A percentile compares a stretch with the other conserved stretches of the same genome.
Evolutionary conservation across 2,888 invertebrate species (phyloP).

Genomic region (Drepana falcataria): DNA sequence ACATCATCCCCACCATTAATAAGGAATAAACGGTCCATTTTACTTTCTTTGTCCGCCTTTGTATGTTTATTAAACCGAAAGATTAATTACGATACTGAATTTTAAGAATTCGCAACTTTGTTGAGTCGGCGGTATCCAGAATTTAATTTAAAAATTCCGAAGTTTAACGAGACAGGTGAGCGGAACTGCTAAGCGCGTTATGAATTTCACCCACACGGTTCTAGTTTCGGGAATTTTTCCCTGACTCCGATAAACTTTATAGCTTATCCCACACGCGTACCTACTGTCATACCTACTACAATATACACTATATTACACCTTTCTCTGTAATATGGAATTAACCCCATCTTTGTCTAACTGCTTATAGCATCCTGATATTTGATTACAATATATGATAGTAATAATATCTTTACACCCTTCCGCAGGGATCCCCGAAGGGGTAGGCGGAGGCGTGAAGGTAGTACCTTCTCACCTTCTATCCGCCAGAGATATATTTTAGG

Average conservation of each 20-base stretch:
- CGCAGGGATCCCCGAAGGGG: too few species aligned
- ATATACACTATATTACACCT: conserved; percentile 21
- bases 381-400: too few species aligned
- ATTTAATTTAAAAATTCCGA: conserved; percentile 78
- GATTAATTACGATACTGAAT: conserved; percentile 71
- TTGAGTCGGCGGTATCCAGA: conserved; percentile 63
- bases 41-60: conserved; percentile 46
- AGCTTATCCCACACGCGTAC: conserved; percentile 55
- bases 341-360: too few species aligned
- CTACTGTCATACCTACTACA: conserved; percentile 34
- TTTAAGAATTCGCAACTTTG: conserved; percentile 74
- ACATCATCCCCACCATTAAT: conserved; percentile 67
- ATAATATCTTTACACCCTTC: too few species aligned
- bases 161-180: conserved; percentile 76
- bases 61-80: conserved; percentile 65
- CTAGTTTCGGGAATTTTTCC: conserved; percentile 71
- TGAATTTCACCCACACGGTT: conserved; percentile 65
- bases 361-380: too few species aligned
- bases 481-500: too few species aligned
- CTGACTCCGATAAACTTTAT: conserved; percentile 58
- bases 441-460: too few species aligned
- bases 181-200: conserved; percentile 73
- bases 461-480: too few species aligned
- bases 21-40: conserved; percentile 56
- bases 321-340: conserved; percentile 13